Evolutionary conservation across 2,888 invertebrate genomes (phyloP).

Genomic region (Nephrotoma flavescens): DNA sequence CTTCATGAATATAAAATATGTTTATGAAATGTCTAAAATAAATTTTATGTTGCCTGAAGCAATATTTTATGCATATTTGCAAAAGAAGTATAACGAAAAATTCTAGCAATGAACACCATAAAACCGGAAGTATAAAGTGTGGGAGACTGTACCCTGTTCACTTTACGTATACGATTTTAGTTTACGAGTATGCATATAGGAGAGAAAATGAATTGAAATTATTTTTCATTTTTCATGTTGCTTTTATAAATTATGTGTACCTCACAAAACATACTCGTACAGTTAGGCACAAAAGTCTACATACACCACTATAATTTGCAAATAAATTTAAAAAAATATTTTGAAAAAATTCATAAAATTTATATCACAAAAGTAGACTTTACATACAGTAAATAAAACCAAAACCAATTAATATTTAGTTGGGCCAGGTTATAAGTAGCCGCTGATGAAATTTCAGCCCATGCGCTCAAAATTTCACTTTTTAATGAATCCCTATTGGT

Average conservation of each 20-base stretch:
- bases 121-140: background rate
- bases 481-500: too few species aligned
- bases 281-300: too few species aligned
- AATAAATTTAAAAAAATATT: too few species aligned
- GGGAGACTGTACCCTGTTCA: background rate
- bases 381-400: too few species aligned
- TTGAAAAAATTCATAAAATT: too few species aligned
- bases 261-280: too few species aligned
- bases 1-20: background rate
- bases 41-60: background rate
- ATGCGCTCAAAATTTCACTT: too few species aligned
- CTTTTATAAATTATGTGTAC: background rate
- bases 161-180: background rate
- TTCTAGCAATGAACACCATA: background rate
- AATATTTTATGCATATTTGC: background rate
- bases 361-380: too few species aligned
- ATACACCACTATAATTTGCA: too few species aligned
- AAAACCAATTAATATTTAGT: too few species aligned
- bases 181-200: background rate
- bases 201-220: background rate
- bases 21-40: background rate
- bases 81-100: background rate
- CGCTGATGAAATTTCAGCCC: too few species aligned
- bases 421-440: too few species aligned
- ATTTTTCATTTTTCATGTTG: background rate